Evolutionary conservation across 2,797 vertebrate species (phyloP).

Genomic region (Anas bernieri): DNA sequence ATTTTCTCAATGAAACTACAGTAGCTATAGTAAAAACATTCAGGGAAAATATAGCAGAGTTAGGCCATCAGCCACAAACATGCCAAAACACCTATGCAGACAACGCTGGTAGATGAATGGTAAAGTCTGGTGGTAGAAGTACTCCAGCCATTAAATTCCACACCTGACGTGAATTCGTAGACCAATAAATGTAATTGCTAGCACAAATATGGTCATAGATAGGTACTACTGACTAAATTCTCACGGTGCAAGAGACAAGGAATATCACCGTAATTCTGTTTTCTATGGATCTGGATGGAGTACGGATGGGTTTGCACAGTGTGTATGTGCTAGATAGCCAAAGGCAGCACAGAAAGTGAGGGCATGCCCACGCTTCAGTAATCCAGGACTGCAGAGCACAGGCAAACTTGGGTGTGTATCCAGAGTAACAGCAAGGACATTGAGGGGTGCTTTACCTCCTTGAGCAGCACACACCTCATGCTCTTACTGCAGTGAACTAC

Average conservation of each 20-base stretch:
- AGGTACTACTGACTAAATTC: not conserved
- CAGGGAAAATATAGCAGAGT: not conserved
- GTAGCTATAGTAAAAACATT: not conserved
- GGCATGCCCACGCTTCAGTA: not conserved
- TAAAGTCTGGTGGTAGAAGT: not conserved
- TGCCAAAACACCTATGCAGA: not conserved
- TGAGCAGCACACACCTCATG: fast-evolving
- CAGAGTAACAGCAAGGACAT: not conserved
- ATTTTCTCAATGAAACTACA: not conserved
- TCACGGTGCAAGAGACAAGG: not conserved
- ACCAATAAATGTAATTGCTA: not conserved
- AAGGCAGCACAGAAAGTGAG: not conserved
- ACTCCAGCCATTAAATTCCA: not conserved
- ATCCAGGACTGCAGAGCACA: not conserved
- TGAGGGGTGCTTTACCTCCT: not conserved
- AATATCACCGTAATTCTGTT: not conserved
- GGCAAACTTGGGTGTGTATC: fast-evolving
- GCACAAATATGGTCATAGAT: fast-evolving
- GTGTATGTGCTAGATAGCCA: not conserved
- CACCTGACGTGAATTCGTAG: not conserved
- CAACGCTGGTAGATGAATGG: not conserved
- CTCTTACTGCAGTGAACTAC: not conserved
- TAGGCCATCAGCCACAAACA: not conserved
- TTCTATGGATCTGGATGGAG: not conserved
- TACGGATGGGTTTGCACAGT: not conserved